Base-by-base conservation (phyloP, 2,113 vertebrate species). In the Hydropotes inermis region DNA sequence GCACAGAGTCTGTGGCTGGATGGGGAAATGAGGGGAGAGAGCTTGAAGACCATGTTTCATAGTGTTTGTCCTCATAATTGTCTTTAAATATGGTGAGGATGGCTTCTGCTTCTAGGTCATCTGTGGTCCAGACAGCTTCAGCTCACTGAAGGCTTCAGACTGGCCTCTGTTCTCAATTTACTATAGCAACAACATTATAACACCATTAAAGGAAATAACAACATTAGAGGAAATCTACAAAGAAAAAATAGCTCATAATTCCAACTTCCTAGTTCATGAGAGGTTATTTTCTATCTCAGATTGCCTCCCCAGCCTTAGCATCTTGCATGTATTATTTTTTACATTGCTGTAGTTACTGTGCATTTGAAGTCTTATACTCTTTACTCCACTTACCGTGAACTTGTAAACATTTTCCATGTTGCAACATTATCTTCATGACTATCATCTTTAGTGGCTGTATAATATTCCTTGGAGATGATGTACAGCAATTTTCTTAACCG, bases 371-470 rank as follows among this genome's bases (percentile, higher is more conserved):
- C 88, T 94, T 78, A 85, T 11, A 85, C 79, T 92, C 25, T 17
- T 25, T 81, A 91, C 87, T 89, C 36, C 58, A 94, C 58, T 70
- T 93, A 93, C 43, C 33, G 83, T 94, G 36, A 82, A 67, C 94
- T 88, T 78, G 4, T 50, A 95, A 95, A 39, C 82, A 94, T 96
- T 95, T 97, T 79, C 33, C 74, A 61, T 91, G 58, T 88, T 89
- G 43, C 79, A 95, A 58, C 52, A 52, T 60, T 94, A 47, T 97
- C 70, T 95, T 95, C 27, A 50, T 92, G 95, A 94, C 94, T 54
- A 76, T 96, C 43, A 91, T 64, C 97, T 97, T 96, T 96, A 97
- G 92, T 93, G 60, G 30, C 64, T 88, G 67, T 19, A 52, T 97
- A 94, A 89, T 98, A 97, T 58, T 98, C 64, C 89, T 88, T 86